phyloP scores from a whole-genome alignment of 2,113 vertebrate species.

The Platichthys flesus region DNA sequence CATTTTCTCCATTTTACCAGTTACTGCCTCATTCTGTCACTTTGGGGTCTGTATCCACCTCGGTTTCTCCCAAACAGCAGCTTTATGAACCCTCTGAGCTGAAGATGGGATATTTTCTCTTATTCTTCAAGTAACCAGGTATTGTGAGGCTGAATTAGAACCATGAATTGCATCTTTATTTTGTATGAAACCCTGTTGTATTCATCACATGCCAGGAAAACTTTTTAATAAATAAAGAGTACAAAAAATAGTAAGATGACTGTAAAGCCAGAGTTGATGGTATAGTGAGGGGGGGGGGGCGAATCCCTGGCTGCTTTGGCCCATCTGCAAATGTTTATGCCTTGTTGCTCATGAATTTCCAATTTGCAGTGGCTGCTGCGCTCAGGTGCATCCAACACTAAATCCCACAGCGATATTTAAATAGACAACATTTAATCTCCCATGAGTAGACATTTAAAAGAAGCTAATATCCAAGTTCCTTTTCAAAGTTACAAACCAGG shows the following conservation, averaged over 20 bases:
- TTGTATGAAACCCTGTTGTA: no score
- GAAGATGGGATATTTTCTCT: neutral
- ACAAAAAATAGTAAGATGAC: neutral
- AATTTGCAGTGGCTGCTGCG: conserved; percentile 41
- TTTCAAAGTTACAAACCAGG: conserved; percentile 7
- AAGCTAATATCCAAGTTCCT: conserved; percentile 20
- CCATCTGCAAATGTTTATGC: conserved; percentile 60
- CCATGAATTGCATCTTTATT: neutral
- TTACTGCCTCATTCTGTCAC: neutral
- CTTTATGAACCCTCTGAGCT: no score
- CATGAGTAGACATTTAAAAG: conserved; percentile 16
- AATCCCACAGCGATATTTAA: conserved; percentile 33
- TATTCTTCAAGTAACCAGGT: neutral
- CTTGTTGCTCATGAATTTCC: conserved; percentile 48
- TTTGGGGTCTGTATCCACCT: no score
- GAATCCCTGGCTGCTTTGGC: conserved; percentile 27
- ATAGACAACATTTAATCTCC: conserved; percentile 28
- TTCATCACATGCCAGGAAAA: no score
- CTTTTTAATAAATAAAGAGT: no score
- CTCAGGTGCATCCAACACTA: conserved; percentile 47
- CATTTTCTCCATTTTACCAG: neutral
- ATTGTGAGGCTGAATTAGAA: neutral
- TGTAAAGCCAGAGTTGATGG: neutral
- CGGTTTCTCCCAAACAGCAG: no score
- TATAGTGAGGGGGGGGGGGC: neutral